A percentile compares a stretch with the other conserved stretches of the same genome.
Conservation (phyloP, 2,113 vertebrate genomes). For the Phalacrocorax brasilianus region DNA sequence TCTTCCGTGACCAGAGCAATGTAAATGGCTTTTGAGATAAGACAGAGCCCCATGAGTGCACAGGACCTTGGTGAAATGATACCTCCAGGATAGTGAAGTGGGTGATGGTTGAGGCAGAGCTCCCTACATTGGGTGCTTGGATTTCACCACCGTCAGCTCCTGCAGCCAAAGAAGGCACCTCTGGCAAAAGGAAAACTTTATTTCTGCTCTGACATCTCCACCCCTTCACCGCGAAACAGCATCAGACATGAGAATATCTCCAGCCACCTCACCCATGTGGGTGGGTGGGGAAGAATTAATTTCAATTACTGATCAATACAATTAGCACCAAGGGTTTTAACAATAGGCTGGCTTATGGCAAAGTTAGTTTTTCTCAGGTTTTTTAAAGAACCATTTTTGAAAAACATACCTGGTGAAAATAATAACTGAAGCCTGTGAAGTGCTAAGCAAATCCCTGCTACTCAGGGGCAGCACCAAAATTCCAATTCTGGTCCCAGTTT, state of each 20-base stretch:
- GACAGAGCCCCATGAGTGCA: accelerated
- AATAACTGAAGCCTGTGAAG: background rate
- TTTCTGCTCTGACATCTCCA: background rate
- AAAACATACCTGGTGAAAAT: background rate
- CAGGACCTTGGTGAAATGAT: background rate
- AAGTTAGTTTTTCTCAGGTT: background rate
- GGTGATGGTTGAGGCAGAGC: background rate
- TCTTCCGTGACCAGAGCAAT: background rate
- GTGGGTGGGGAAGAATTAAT: background rate
- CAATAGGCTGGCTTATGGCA: background rate
- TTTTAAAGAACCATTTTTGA: background rate
- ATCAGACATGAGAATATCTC: background rate
- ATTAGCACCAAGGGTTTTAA: background rate
- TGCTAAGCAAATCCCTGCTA: background rate
- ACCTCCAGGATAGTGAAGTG: background rate
- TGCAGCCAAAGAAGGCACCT: background rate
- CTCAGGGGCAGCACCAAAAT: background rate
- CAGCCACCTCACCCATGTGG: background rate
- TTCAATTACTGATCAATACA: background rate
- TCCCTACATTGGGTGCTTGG: background rate
- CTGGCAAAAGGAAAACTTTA: background rate
- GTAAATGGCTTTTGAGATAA: background rate
- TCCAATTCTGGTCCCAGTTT: background rate
- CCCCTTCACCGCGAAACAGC: background rate
- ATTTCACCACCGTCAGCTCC: background rate